phyloP scores from a whole-genome alignment of 2,888 invertebrate species.

The Oegoconia quadripuncta region DNA sequence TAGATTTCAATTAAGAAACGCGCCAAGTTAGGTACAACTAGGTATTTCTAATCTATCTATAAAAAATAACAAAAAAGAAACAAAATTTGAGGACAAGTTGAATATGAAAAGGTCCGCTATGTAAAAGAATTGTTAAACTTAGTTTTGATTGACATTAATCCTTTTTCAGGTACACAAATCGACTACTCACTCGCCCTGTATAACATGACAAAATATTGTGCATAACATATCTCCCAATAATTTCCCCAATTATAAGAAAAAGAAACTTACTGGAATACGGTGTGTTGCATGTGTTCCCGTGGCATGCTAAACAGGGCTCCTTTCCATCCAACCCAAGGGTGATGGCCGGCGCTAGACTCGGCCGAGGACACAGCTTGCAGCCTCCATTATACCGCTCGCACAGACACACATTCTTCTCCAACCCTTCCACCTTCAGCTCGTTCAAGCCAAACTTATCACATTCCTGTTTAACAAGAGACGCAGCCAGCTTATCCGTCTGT shows the following conservation, averaged over 20 bases:
- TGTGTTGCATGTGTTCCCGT: conserved; percentile 42
- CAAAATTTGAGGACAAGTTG: too few relatives aligned
- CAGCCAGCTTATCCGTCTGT: conserved; percentile 48
- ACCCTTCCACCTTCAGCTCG: conserved; percentile 59
- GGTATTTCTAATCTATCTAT: too few relatives aligned
- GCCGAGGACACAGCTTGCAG: conserved; percentile 64
- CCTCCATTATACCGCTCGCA: conserved; percentile 71
- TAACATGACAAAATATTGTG: too few relatives aligned
- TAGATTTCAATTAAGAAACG: too few relatives aligned
- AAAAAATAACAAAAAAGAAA: too few relatives aligned
- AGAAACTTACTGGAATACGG: conserved; percentile 55
- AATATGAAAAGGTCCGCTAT: too few relatives aligned
- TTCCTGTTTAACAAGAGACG: conserved; percentile 50
- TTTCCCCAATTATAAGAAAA: background rate
- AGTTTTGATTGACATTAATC: too few relatives aligned
- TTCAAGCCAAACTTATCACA: conserved; percentile 59
- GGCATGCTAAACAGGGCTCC: conserved; percentile 50
- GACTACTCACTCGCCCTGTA: background rate
- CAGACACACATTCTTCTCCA: conserved; percentile 57
- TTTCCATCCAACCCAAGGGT: conserved; percentile 44
- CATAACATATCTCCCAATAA: too few relatives aligned
- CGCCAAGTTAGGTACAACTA: too few relatives aligned
- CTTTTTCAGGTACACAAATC: too few relatives aligned
- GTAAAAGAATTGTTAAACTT: too few relatives aligned
- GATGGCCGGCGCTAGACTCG: conserved; percentile 44